Evolutionary conservation across 2,888 invertebrate species (phyloP).

Genomic region (Acleris cristana): DNA sequence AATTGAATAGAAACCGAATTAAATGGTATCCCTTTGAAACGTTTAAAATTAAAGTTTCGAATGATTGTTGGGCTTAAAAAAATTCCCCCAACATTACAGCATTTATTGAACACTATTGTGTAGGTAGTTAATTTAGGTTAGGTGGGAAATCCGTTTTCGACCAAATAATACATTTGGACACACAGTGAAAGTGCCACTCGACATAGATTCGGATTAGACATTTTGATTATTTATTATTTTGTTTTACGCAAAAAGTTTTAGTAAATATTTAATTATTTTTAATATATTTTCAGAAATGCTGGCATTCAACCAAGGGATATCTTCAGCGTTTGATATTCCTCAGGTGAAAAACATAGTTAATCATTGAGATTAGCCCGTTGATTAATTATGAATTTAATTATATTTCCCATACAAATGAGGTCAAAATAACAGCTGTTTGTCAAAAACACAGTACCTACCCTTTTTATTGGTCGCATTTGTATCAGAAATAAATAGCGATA

Average conservation of each 20-base stretch:
- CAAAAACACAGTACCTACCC: conserved; percentile 6
- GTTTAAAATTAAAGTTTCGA: too few species aligned
- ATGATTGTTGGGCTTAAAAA: too few species aligned
- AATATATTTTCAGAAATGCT: conserved; percentile 25
- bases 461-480: conserved; percentile 25
- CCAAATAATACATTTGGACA: too few species aligned
- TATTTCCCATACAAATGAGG: conserved; percentile 25
- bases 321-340: conserved; percentile 24
- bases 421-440: conserved; percentile 2
- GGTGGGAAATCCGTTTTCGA: too few species aligned
- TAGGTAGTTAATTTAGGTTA: too few species aligned
- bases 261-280: conserved; percentile 6
- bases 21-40: too few species aligned
- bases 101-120: too few species aligned
- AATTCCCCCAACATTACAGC: too few species aligned
- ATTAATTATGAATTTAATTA: conserved; percentile 21
- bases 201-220: too few species aligned
- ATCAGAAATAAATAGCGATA: conserved; percentile 27
- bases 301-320: conserved; percentile 34
- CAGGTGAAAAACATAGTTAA: conserved; percentile 17
- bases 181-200: too few species aligned
- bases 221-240: too few species aligned
- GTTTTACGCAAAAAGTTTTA: neutral
- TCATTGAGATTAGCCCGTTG: conserved; percentile 27
- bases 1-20: too few species aligned